Base-by-base conservation (phyloP, 2,113 vertebrate species). In the Elachura formosa region DNA sequence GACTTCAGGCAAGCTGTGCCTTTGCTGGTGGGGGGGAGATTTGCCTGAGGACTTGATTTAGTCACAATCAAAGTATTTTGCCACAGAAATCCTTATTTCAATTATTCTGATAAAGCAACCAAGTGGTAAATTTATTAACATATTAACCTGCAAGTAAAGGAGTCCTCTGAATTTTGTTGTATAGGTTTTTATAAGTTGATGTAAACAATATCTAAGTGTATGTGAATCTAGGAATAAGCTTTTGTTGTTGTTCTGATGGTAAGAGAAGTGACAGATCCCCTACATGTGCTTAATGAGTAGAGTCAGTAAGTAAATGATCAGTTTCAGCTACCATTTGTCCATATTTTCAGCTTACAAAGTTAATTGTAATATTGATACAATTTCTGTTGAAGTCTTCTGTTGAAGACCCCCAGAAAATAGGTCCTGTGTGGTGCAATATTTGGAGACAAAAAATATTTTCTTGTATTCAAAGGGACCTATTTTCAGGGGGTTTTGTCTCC, bases 1-100 rank as follows among this genome's bases (percentile, higher is more conserved):
- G 56, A 97, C 97, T 98, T 98, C 75, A 97, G 96, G 97, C 97
- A 98, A 97, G 96, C 97, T 98, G 97, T 97, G 95, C 92, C 84
- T 96, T 96, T 26, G 9, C 94, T 94, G 88, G 95, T 26, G 79
- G 89, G 38, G 52, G 89, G 62, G 77, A 97, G 81, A 93, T 97
- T 96, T 94, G 93, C 95, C 97, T 90, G 55, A 93, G 98, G 97
- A 96, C 94, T 97, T 97, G 96, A 97, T 97, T 97, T 96, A 97
- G 96, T 96, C 84, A 84, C 84, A 98, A 97, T 97, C 92, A 97
- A 97, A 98, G 96, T 93, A 93, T 96, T 55, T 91, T 97, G 94
- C 81, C 87, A 96, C 89, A 96, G 84, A 97, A 97, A 97, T 96
- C 54, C 79, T 97, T 97, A 89, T 96, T 97, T 97, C 96, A 97